Percentiles rank a stretch among this genome's conserved stretches.
Conservation (phyloP, 2,113 vertebrate species). For the Ammodytes dubius region DNA sequence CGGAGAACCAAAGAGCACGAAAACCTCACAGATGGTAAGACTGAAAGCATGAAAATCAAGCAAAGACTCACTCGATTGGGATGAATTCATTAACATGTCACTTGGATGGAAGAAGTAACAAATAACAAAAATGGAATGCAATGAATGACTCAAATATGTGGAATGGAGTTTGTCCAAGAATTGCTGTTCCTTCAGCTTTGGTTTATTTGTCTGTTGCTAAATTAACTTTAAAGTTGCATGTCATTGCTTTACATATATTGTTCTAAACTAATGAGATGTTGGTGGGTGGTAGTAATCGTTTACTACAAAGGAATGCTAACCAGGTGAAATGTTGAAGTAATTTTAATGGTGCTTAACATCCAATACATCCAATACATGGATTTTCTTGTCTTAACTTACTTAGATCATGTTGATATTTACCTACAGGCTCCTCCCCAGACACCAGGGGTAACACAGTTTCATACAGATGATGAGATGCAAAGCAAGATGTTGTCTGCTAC, state of each 20-base stretch:
- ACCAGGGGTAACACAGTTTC: slow-evolving; percentile 54
- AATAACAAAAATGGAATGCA: slow-evolving; percentile 22
- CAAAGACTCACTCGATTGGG: slow-evolving; percentile 28
- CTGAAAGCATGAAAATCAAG: slow-evolving; percentile 69
- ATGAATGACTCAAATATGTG: background rate
- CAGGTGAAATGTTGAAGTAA: background rate
- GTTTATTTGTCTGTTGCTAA: background rate
- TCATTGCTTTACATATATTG: background rate
- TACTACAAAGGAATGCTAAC: slow-evolving; percentile 17
- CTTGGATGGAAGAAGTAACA: slow-evolving; percentile 46
- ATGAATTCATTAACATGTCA: slow-evolving; percentile 47
- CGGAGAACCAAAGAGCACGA: slow-evolving; percentile 39
- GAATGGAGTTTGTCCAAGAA: background rate
- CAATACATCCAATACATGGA: background rate
- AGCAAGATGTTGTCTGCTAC: slow-evolving; percentile 4
- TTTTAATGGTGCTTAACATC: background rate
- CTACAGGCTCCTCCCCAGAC: slow-evolving; percentile 72
- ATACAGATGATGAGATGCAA: slow-evolving; percentile 15
- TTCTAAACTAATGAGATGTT: background rate
- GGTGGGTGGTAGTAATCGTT: background rate
- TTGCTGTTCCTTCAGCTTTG: background rate
- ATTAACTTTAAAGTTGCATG: slow-evolving; percentile 19
- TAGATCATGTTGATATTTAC: slow-evolving; percentile 64
- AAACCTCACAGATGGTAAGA: slow-evolving; percentile 79
- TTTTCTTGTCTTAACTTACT: slow-evolving; percentile 25